A percentile compares a stretch with the other conserved stretches of the same genome.
Conservation (phyloP, 1,140 invertebrate genomes). For the Stegodyphus mimosarum region DNA sequence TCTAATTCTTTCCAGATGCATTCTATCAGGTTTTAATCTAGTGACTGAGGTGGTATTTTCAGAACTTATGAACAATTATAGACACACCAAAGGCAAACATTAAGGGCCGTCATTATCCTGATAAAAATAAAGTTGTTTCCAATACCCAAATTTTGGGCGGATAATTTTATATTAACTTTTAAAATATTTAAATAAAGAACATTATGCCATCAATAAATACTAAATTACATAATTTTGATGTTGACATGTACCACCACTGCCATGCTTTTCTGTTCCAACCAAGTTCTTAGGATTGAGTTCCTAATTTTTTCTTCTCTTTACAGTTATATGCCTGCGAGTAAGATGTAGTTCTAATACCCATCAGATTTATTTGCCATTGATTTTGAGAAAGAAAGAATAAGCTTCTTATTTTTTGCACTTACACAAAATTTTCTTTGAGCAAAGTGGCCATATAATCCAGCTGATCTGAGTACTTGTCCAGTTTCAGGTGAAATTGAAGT, state of each 20-base stretch:
- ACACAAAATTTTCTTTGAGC: background rate
- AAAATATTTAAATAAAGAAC: conserved; percentile 4
- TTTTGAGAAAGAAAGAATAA: background rate
- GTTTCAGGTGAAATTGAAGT: too few species aligned
- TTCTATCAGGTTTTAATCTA: background rate
- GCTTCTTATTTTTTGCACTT: background rate
- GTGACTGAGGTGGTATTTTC: background rate
- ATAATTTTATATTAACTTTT: conserved; percentile 14
- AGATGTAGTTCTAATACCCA: background rate
- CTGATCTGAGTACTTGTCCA: background rate
- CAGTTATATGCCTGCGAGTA: background rate
- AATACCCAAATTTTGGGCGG: background rate
- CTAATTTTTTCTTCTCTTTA: background rate
- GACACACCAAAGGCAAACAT: background rate
- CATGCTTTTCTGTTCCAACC: background rate
- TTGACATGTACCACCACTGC: background rate
- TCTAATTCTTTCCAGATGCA: background rate
- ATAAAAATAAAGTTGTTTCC: background rate
- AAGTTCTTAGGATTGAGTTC: background rate
- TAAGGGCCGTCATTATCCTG: background rate
- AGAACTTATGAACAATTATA: background rate
- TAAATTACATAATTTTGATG: background rate
- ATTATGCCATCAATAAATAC: conserved; percentile 13
- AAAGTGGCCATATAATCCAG: background rate
- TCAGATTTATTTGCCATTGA: background rate